phyloP scores from a whole-genome alignment of 64 coral and sea anemone species.

The Stichodactyla mertensii region DNA sequence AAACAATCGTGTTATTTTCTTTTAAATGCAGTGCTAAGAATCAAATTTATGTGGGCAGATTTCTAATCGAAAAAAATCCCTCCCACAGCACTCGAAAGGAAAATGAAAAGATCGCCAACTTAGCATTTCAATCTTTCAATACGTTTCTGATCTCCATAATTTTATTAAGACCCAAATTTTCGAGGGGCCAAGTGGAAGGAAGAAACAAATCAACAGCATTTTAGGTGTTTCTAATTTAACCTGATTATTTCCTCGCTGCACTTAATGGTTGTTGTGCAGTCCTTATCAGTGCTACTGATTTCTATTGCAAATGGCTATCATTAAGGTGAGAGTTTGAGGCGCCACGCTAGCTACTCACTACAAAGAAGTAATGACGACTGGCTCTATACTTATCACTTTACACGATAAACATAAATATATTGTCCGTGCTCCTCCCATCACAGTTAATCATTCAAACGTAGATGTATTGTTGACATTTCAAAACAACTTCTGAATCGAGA shows the following conservation, averaged over 20 bases:
- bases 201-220: slow-evolving; percentile 11
- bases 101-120: not conserved
- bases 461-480: slow-evolving; percentile 8
- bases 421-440: slow-evolving; percentile 24
- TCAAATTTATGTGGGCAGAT: slow-evolving; percentile 22
- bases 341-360: slow-evolving; percentile 15
- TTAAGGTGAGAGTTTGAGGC: slow-evolving; percentile 2
- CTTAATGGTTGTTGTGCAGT: slow-evolving; percentile 24
- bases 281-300: slow-evolving; percentile 26
- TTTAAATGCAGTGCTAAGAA: not conserved
- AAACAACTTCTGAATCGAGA: slow-evolving; percentile 3
- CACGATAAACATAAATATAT: slow-evolving; percentile 26
- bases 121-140: not conserved
- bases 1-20: slow-evolving; percentile 17
- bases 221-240: slow-evolving; percentile 11
- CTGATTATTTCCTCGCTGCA: slow-evolving; percentile 13
- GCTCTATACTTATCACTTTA: slow-evolving; percentile 27
- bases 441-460: not conserved
- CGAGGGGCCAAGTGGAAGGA: not conserved
- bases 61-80: slow-evolving; percentile 22
- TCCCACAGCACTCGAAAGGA: slow-evolving; percentile 23
- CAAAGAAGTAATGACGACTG: slow-evolving; percentile 22
- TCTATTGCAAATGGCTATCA: slow-evolving; percentile 32
- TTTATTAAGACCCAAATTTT: slow-evolving; percentile 15
- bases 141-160: not conserved